Base-by-base conservation (phyloP, 2,888 invertebrate species). In the Galeopsomyia nigrocyanea region DNA sequence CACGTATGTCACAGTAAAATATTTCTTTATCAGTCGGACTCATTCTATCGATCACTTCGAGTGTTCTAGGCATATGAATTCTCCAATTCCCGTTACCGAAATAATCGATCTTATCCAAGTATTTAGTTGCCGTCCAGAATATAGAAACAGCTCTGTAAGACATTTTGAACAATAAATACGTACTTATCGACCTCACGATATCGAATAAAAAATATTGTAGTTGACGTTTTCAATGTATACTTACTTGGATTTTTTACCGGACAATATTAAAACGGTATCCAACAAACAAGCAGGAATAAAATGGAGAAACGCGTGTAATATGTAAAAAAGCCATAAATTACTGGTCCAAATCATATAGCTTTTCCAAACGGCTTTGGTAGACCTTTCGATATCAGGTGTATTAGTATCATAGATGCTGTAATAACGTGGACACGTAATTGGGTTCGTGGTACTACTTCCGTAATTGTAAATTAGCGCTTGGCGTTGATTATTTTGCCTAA, bases 371-470 rank as follows among this genome's bases (percentile, higher is more conserved):
- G 71, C 72, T 56, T 79, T 76, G 0, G 62, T 6, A 10, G 77
- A 62, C 46, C 79, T 79, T 47, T 69, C 70, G 6, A 58, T 31
- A 31, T 3, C 3, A 31, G 31, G 16, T 1, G 1, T 2, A 2
- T 46, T 62, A 21, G 73, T 60, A 50, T 72, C 53, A 2, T 74
- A 9, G 2, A 17, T n/a, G 14, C 0, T 61, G n/a, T n/a, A n/a
- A n/a, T n/a, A n/a, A n/a, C 0, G n/a, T 70, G n/a, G n/a, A 68
- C 10, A 77, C 26, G 2, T 26, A 0, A 78, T 64, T 49, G 77
- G 76, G 83, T 96, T 96, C 76, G 93, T 90, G 1, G 89, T 88
- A 0, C 95, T 93, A 0, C 95, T 93, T 1, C 95, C 94, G 85
- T 92, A 95, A 87, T 97, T 97, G 87, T 93, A 96, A 58, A 96